Evolutionary conservation across 2,797 vertebrate genomes (phyloP), one percentile per base, ranked within the genome.

Genomic region (Orestias chungarensis): DNA sequence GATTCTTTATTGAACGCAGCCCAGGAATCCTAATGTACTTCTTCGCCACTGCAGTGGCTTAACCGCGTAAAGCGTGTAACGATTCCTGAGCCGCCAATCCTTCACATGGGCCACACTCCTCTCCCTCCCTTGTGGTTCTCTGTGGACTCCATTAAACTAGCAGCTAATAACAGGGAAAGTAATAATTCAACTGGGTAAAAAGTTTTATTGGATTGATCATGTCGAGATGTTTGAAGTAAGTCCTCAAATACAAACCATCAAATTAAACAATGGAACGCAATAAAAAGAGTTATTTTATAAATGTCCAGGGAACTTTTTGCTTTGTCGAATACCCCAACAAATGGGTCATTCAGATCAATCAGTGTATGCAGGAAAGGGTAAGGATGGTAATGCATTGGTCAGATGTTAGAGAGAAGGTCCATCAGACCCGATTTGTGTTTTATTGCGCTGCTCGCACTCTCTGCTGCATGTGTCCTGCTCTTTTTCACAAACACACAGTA

Each of bases 401-500:
- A 93, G 91, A 92, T 93, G 91, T 91, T 84, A 74, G 71, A 81
- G 80, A 84, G 84, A 89, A 88, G 82, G 89, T 89, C 88, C 82
- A 44, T 29, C 76, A 86, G 75, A 86, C 80, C 85, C 82, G 88
- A 90, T 89, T 90, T 77, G 89, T 76, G 77, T 90, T 94, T 94
- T 93, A 93, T 91, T 85, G 88, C 88, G 80, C 80, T 64, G 76
- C 88, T 88, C 68, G 49, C 82, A 80, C 88, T 90, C 86, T 83
- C 57, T 82, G 73, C 86, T 87, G 93, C 93, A 93, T 91, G 89
- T 91, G 93, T 92, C 89, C 93, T 95, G 94, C 87, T 93, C 91
- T 95, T 91, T 92, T 90, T 94, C 94, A 93, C 92, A 91, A 93
- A 94, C 94, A 94, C 94, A 89, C 82, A 80, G 89, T 95, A 94